Percentiles rank a stretch among this genome's conserved stretches.
Evolutionary conservation across 2,113 vertebrate genomes (phyloP).

Genomic region (Oriolus oriolus): DNA sequence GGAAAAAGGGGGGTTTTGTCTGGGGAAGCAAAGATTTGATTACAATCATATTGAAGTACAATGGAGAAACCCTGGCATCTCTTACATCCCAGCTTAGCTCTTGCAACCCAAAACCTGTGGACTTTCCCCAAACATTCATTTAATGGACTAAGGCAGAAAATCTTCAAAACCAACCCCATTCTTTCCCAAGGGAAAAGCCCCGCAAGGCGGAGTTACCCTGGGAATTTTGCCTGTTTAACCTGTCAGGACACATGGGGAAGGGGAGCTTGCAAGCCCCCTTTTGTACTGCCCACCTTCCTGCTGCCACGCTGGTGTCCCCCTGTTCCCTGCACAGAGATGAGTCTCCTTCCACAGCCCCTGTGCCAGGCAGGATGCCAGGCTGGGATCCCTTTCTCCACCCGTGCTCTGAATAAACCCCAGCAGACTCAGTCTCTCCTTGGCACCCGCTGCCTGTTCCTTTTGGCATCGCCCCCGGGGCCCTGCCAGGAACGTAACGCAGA

Average conservation of each 20-base stretch:
- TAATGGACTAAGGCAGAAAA: not conserved
- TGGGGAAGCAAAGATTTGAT: not conserved
- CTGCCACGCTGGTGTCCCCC: rapidly evolving
- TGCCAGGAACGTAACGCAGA: not conserved
- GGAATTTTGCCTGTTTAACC: not conserved
- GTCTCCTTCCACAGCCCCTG: not conserved
- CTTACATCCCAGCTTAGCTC: not conserved
- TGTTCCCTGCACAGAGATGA: rapidly evolving
- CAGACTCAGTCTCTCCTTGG: not conserved
- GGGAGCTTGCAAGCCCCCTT: not conserved
- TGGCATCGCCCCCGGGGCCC: not conserved
- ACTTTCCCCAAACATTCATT: not conserved
- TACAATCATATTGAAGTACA: rapidly evolving
- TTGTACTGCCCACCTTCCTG: not conserved
- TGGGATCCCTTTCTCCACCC: not conserved
- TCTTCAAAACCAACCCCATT: not conserved
- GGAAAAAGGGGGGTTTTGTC: not conserved
- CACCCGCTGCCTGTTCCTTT: not conserved
- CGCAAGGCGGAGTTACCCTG: not conserved
- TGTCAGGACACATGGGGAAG: not conserved
- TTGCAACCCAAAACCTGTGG: not conserved
- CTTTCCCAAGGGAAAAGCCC: not conserved
- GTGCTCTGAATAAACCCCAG: not conserved
- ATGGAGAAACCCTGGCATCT: not conserved
- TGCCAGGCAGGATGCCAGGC: not conserved